Evolutionary conservation across 2,797 vertebrate genomes (phyloP).

Genomic region (Galago senegalensis): DNA sequence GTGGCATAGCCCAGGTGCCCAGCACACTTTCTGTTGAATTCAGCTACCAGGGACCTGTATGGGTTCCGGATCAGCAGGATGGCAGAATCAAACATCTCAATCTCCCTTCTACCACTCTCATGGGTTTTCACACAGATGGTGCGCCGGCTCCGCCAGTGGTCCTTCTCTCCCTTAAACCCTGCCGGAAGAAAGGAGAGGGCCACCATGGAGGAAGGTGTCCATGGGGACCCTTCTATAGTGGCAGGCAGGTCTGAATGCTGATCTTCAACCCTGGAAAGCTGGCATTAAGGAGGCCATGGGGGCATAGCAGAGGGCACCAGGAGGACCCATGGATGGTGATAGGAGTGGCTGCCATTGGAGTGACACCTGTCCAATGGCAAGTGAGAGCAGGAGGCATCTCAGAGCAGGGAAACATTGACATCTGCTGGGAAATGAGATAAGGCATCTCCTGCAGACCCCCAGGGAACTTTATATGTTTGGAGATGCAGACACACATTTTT

Average conservation of each 20-base stretch:
- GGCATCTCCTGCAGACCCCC: not conserved
- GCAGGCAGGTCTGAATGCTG: not conserved
- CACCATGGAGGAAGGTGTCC: not conserved
- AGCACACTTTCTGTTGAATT: constrained; percentile 98
- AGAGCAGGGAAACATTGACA: not conserved
- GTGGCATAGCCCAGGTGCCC: constrained; percentile 98
- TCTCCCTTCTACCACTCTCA: constrained; percentile 96
- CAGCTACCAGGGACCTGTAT: constrained; percentile 95
- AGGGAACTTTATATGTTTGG: not conserved
- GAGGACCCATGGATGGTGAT: not conserved
- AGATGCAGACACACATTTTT: not conserved
- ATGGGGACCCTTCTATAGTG: not conserved
- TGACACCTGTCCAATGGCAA: not conserved
- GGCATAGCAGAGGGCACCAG: not conserved
- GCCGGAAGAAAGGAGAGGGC: not conserved
- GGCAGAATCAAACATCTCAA: constrained; percentile 96
- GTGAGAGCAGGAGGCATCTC: not conserved
- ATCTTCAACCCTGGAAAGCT: not conserved
- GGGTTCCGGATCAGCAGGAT: constrained; percentile 98
- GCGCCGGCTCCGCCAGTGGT: constrained; percentile 97
- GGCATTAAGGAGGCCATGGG: not conserved
- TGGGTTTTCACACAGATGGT: constrained; percentile 99
- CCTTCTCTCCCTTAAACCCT: constrained; percentile 99
- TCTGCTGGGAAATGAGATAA: not conserved
- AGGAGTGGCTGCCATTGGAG: not conserved